Evolutionary conservation across 1,140 invertebrate genomes (phyloP).

Genomic region (Drosophila aff.): DNA sequence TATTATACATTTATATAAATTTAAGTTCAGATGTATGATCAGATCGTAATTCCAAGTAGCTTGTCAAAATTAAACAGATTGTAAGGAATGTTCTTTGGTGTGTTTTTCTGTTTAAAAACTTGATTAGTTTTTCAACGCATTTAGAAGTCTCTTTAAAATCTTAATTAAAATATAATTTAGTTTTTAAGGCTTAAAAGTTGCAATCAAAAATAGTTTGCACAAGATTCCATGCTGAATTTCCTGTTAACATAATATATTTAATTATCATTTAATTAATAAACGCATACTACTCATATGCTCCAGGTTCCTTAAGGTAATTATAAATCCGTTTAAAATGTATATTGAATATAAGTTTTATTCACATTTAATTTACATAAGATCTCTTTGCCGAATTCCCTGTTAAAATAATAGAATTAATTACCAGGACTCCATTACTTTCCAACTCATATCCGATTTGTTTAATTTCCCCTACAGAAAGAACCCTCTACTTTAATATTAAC

Average conservation of each 20-base stretch:
- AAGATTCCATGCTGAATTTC: too few species aligned
- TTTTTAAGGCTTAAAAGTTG: not conserved
- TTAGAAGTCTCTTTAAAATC: too few species aligned
- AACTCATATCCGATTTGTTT: constrained; percentile 17
- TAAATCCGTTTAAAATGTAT: too few species aligned
- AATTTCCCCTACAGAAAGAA: not conserved
- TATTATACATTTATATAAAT: not conserved
- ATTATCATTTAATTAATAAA: too few species aligned
- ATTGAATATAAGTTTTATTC: not conserved
- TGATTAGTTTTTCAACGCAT: too few species aligned
- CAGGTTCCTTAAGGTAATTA: too few species aligned
- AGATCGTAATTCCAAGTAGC: not conserved
- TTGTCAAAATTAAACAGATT: constrained; percentile 1
- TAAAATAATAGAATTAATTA: constrained; percentile 10
- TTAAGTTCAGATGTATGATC: not conserved
- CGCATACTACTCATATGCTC: too few species aligned
- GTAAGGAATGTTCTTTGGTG: not conserved
- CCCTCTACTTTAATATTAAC: constrained; percentile 10
- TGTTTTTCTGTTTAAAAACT: too few species aligned
- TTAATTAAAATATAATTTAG: too few species aligned
- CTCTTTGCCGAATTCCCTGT: too few species aligned
- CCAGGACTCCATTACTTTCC: not conserved
- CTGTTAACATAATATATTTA: too few species aligned
- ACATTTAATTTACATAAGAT: not conserved
- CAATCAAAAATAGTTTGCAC: too few species aligned